A percentile compares a stretch with the other conserved stretches of the same genome.
These are phyloP conservation scores for Peromyscus maniculatus DNA, from an alignment of 2,113 vertebrate genomes.

Conservation along the genomic window DNA sequence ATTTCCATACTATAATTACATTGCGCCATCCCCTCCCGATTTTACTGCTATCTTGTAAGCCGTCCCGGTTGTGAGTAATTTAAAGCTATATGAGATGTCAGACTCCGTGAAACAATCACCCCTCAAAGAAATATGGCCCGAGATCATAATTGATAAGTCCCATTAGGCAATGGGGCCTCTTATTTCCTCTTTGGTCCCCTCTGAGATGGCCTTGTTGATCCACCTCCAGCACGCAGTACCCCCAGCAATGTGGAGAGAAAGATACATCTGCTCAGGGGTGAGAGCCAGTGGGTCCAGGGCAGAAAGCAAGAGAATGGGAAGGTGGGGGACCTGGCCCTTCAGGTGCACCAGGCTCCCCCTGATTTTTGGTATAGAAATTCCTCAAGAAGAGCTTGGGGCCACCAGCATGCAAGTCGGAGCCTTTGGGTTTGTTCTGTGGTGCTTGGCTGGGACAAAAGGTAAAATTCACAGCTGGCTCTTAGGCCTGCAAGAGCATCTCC, in stretches of 20 bases:
- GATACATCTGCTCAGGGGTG: constrained; percentile 1
- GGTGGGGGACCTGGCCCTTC: neutral
- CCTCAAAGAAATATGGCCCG: constrained; percentile 91
- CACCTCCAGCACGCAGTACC: constrained; percentile 73
- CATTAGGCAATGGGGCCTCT: constrained; percentile 88
- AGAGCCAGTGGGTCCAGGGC: neutral
- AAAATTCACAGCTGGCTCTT: neutral
- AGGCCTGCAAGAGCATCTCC: neutral
- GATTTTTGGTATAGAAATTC: neutral
- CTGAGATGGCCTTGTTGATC: constrained; percentile 83
- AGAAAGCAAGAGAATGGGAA: neutral
- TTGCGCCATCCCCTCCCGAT: constrained; percentile 94
- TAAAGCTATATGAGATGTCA: constrained; percentile 94
- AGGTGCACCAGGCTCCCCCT: neutral
- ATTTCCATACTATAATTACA: constrained; percentile 99
- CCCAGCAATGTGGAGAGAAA: constrained; percentile 48
- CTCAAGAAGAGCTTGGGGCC: neutral
- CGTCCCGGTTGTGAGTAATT: constrained; percentile 92
- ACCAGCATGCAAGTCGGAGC: neutral
- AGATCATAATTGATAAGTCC: constrained; percentile 94
- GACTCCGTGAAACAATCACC: constrained; percentile 93
- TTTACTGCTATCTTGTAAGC: constrained; percentile 93
- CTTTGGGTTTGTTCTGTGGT: neutral
- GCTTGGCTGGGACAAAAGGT: neutral
- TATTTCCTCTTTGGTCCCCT: constrained; percentile 86